Percentiles rank a stretch among this genome's conserved stretches.
Conservation (phyloP, 2,113 vertebrate species). For the Camelus dromedarius region DNA sequence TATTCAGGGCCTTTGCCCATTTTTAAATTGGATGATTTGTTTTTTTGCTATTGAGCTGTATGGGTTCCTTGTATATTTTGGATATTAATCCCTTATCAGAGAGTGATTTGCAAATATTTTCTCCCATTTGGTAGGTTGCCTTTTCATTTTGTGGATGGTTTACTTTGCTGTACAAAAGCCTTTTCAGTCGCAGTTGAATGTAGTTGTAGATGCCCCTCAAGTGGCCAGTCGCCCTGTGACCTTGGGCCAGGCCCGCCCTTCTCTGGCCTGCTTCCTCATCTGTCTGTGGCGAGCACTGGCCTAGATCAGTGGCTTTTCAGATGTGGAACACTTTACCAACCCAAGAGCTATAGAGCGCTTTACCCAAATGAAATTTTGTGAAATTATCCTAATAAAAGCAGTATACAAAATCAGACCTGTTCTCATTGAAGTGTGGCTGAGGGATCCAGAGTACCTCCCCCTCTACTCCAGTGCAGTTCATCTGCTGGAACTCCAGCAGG, state of each 20-base stretch:
- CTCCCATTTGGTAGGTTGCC: neutral
- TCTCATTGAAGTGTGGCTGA: neutral
- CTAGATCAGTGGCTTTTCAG: neutral
- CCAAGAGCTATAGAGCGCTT: neutral
- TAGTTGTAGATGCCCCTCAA: neutral
- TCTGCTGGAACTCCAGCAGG: neutral
- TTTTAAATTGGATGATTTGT: neutral
- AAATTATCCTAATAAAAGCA: neutral
- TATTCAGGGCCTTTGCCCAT: neutral
- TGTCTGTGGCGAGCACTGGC: neutral
- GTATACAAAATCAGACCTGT: neutral
- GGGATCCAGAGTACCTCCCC: neutral
- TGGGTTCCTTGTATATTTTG: neutral
- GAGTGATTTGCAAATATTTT: neutral
- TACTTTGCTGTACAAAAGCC: neutral
- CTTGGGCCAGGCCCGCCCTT: neutral
- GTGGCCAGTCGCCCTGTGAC: neutral
- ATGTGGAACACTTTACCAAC: neutral
- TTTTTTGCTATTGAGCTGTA: neutral
- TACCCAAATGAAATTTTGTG: neutral
- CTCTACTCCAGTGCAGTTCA: neutral
- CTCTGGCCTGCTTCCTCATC: neutral
- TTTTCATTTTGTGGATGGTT: neutral
- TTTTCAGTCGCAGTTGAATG: neutral
- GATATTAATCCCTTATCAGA: neutral